Percentiles rank a stretch among this genome's conserved stretches.
These are phyloP conservation scores for Drosophila albomicans DNA, from an alignment of 1,140 invertebrate species.

Conservation along the genomic window DNA sequence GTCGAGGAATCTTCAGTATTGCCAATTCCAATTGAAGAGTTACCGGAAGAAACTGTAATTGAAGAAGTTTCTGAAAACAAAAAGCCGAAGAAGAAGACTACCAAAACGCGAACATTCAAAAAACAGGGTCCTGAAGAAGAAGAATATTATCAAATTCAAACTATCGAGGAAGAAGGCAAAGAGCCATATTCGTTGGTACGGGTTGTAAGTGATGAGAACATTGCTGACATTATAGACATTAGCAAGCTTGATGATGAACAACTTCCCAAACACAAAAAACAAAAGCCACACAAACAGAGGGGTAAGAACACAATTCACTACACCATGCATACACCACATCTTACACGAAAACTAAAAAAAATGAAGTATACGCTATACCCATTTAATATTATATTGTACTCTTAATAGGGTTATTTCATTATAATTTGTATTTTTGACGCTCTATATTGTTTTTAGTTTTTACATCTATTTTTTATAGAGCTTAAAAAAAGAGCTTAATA, in stretches of 20 bases:
- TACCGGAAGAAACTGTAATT: constrained; percentile 84
- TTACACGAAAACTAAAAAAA: constrained; percentile 29
- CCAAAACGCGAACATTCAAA: constrained; percentile 81
- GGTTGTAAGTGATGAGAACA: constrained; percentile 80
- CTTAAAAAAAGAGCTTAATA: background rate
- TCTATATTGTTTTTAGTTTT: background rate
- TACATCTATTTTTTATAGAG: constrained; percentile 1
- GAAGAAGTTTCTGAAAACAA: constrained; percentile 80
- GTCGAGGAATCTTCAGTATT: constrained; percentile 51
- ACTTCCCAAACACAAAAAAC: constrained; percentile 74
- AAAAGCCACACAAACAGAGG: constrained; percentile 75
- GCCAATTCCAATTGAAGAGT: constrained; percentile 71
- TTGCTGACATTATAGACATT: constrained; percentile 83
- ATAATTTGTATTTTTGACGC: constrained; percentile 2
- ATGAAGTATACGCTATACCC: constrained; percentile 70
- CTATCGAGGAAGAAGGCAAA: constrained; percentile 85
- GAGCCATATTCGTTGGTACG: constrained; percentile 81
- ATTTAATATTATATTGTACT: constrained; percentile 9
- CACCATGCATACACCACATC: constrained; percentile 64
- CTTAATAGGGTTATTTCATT: constrained; percentile 14
- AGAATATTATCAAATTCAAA: constrained; percentile 84
- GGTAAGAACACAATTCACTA: constrained; percentile 81
- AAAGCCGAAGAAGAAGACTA: constrained; percentile 79
- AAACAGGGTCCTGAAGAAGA: constrained; percentile 76
- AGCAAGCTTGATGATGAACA: constrained; percentile 79